These are phyloP conservation scores for Calidris pygmaea DNA, from an alignment of 2,113 vertebrate genomes.

Conservation along the genomic window DNA sequence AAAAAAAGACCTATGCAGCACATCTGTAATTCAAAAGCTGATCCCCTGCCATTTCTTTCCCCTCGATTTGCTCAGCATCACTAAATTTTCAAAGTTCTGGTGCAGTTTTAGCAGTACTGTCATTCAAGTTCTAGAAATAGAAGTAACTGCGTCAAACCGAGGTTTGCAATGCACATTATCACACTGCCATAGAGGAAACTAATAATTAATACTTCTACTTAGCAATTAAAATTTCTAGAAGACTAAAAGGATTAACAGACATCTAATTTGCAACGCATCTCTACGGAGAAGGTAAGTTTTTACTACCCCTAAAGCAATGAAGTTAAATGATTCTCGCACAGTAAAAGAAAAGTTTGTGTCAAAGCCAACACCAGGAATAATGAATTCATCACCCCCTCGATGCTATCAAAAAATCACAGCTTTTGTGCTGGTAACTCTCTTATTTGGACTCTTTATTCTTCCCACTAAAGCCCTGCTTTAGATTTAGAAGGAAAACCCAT, in stretches of 20 bases:
- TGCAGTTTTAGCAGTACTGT: neutral
- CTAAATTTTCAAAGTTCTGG: neutral
- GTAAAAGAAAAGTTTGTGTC: neutral
- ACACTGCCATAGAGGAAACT: neutral
- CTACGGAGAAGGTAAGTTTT: neutral
- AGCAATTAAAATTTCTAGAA: neutral
- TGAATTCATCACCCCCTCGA: neutral
- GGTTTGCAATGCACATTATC: neutral
- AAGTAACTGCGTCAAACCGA: neutral
- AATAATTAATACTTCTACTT: neutral
- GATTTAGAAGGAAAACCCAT: neutral
- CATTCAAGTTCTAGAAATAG: neutral
- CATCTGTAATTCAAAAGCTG: neutral
- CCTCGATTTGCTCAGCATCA: neutral
- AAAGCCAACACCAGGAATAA: neutral
- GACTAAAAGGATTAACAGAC: neutral
- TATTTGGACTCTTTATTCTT: neutral
- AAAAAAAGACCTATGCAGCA: neutral
- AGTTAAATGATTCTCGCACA: neutral
- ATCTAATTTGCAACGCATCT: neutral
- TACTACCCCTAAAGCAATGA: neutral
- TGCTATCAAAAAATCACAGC: rapidly evolving
- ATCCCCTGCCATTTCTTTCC: neutral
- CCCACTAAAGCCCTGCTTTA: neutral
- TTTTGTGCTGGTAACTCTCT: neutral